Percentiles rank a stretch among this genome's conserved stretches.
Evolutionary conservation across 2,888 invertebrate genomes (phyloP).

Genomic region (Esperia sulphurella): DNA sequence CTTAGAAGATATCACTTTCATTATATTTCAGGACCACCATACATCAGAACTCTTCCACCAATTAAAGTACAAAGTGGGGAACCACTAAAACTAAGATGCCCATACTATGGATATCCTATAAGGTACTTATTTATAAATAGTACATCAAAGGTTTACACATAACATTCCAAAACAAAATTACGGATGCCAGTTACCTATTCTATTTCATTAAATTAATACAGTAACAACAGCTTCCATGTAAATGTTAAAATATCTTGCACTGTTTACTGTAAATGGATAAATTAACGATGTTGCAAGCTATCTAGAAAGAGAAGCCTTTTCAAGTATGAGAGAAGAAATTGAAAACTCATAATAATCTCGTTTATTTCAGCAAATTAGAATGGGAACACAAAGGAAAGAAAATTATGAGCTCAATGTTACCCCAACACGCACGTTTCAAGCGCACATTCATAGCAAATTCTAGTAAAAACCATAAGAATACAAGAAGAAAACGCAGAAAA

Average conservation of each 20-base stretch:
- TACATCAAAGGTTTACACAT: no score
- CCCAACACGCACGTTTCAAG: slow-evolving; percentile 60
- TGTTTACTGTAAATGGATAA: no score
- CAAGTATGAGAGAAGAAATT: background rate
- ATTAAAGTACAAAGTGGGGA: slow-evolving; percentile 90
- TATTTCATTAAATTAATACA: no score
- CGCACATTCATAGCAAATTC: slow-evolving; percentile 30
- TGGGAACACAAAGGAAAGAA: slow-evolving; percentile 72
- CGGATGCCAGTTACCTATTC: no score
- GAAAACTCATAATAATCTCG: slow-evolving; percentile 1
- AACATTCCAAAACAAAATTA: no score
- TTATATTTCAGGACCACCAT: slow-evolving; percentile 82
- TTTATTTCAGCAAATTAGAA: slow-evolving; percentile 56
- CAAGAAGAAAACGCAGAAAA: slow-evolving; percentile 45
- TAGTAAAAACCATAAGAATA: slow-evolving; percentile 21
- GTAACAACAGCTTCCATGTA: no score
- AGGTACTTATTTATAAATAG: slow-evolving; percentile 45
- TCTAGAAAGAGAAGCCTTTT: background rate
- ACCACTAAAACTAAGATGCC: slow-evolving; percentile 86
- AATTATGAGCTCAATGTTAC: slow-evolving; percentile 47
- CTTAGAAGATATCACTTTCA: background rate
- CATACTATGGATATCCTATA: slow-evolving; percentile 92
- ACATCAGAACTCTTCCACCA: slow-evolving; percentile 85
- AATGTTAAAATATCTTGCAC: no score
- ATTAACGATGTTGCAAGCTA: background rate